phyloP scores from a whole-genome alignment of 2,113 vertebrate genomes.

The Carettochelys insculpta region DNA sequence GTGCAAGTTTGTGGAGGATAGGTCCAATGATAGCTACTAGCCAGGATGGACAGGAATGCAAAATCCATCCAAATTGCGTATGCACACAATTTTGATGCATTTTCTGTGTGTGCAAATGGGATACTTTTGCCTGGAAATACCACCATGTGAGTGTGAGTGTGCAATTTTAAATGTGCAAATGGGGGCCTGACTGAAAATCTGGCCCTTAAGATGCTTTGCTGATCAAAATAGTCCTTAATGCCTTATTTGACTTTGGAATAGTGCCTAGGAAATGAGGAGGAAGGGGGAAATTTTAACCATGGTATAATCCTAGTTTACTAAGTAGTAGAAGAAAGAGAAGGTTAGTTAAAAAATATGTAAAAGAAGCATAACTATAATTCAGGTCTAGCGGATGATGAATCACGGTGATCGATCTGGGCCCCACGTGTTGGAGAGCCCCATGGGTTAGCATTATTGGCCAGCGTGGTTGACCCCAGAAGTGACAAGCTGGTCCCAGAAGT shows the following conservation, averaged over 20 bases:
- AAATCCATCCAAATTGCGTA: background rate
- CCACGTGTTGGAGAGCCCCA: no score
- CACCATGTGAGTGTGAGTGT: background rate
- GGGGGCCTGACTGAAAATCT: background rate
- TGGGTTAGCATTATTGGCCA: no score
- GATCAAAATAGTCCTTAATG: background rate
- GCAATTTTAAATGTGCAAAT: background rate
- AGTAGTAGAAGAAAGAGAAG: no score
- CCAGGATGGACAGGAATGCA: no score
- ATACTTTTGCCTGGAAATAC: background rate
- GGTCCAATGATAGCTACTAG: no score
- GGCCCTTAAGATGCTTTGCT: slow-evolving; percentile 8
- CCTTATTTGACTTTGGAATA: background rate
- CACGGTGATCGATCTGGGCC: no score
- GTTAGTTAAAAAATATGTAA: slow-evolving; percentile 18
- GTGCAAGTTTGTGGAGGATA: no score
- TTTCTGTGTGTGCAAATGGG: background rate
- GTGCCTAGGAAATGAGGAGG: slow-evolving; percentile 1
- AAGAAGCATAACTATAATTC: slow-evolving; percentile 12
- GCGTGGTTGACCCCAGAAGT: no score
- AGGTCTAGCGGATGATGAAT: no score
- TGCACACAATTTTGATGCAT: background rate
- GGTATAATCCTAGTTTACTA: no score
- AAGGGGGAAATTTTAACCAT: background rate
- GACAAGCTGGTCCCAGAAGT: no score